A percentile compares a stretch with the other conserved stretches of the same genome.
Evolutionary conservation across 2,888 invertebrate genomes (phyloP).

Genomic region (Drosophila nr. perissopoda): DNA sequence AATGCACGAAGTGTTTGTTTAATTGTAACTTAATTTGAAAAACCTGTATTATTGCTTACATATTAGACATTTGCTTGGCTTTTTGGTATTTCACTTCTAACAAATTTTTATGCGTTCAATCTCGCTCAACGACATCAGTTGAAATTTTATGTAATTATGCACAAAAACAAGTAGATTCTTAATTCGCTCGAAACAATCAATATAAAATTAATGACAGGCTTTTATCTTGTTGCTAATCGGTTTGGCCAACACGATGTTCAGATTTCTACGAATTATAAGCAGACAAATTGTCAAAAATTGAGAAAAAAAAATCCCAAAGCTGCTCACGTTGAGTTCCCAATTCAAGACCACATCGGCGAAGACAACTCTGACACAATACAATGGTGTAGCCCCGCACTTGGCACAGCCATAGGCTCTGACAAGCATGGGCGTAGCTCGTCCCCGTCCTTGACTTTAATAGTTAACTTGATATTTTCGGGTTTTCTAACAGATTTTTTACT

Average conservation of each 20-base stretch:
- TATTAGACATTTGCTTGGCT: background rate
- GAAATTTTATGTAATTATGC: slow-evolving; percentile 1
- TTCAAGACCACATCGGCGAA: slow-evolving; percentile 43
- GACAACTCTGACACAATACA: slow-evolving; percentile 30
- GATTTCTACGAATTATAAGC: slow-evolving; percentile 28
- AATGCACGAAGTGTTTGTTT: background rate
- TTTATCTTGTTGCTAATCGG: slow-evolving; percentile 12
- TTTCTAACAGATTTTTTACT: slow-evolving; percentile 27
- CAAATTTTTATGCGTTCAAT: background rate
- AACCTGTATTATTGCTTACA: background rate
- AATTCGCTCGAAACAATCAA: slow-evolving; percentile 1
- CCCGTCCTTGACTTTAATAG: slow-evolving; percentile 73
- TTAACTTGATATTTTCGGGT: slow-evolving; percentile 44
- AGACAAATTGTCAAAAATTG: slow-evolving; percentile 30
- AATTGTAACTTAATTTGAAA: background rate
- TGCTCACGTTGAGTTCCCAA: slow-evolving; percentile 26
- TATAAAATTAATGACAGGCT: background rate
- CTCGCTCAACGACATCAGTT: slow-evolving; percentile 11
- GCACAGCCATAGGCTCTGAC: slow-evolving; percentile 58
- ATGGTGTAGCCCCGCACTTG: slow-evolving; percentile 70
- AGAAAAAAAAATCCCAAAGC: slow-evolving; percentile 26
- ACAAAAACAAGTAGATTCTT: background rate
- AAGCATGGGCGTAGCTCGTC: slow-evolving; percentile 62
- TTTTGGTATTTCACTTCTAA: background rate
- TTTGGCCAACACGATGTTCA: slow-evolving; percentile 4